Percentiles rank a stretch among this genome's conserved stretches.
These are phyloP conservation scores for Caenorhabditis inopinata DNA, from an alignment of 1,140 invertebrate genomes.

Conservation along the genomic window DNA sequence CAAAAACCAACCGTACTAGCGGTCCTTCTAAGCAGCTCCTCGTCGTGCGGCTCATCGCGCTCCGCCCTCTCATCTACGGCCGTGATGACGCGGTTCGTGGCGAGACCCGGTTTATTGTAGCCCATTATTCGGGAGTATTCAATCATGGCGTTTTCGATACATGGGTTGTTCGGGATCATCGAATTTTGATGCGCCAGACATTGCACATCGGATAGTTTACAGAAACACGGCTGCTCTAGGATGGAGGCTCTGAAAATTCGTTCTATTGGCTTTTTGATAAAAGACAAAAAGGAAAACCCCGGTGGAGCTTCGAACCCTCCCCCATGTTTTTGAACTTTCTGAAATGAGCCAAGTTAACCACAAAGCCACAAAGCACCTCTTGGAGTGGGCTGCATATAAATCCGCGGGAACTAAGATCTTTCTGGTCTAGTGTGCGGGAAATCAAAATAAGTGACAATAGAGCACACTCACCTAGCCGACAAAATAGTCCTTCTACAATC, in stretches of 20 bases:
- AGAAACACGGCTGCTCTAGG: constrained; percentile 58
- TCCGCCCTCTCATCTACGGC: neutral
- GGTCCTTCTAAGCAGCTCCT: neutral
- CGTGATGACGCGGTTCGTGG: neutral
- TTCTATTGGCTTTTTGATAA: too few species aligned
- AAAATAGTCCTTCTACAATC: constrained; percentile 37
- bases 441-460: too few species aligned
- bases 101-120: neutral
- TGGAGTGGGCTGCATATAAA: too few species aligned
- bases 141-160: constrained; percentile 54
- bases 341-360: too few species aligned
- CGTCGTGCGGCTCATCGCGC: neutral
- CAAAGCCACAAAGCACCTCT: too few species aligned
- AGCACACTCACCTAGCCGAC: constrained; percentile 20
- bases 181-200: constrained; percentile 51
- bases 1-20: neutral
- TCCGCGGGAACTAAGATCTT: too few species aligned
- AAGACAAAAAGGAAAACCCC: too few species aligned
- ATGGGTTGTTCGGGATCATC: constrained; percentile 57
- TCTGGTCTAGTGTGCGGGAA: too few species aligned
- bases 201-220: constrained; percentile 50
- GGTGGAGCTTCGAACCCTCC: too few species aligned
- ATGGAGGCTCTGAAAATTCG: constrained; percentile 32
- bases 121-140: constrained; percentile 38
- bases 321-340: too few species aligned